Conservation (phyloP, 2,113 vertebrate species). For the Ameiurus melas region DNA sequence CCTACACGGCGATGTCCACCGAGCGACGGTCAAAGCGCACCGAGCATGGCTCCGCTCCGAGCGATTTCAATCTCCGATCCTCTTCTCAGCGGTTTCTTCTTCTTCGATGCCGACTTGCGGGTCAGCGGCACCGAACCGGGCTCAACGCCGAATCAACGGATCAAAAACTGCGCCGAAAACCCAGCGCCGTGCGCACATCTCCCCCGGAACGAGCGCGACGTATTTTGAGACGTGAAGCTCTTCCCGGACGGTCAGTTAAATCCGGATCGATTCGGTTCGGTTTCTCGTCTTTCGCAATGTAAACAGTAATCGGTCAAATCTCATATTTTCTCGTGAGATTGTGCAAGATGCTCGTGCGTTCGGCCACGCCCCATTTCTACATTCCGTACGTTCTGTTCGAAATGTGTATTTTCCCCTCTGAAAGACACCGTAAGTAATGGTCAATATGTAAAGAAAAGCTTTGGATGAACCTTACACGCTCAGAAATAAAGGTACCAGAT, state of each 20-base stretch:
- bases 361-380: slow-evolving; percentile 67
- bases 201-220: slow-evolving; percentile 49
- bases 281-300: slow-evolving; percentile 74
- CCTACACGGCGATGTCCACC: slow-evolving; percentile 49
- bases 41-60: slow-evolving; percentile 31
- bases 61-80: slow-evolving; percentile 8
- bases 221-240: slow-evolving; percentile 57
- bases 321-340: slow-evolving; percentile 80
- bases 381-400: slow-evolving; percentile 50
- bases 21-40: slow-evolving; percentile 64
- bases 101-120: slow-evolving; percentile 44
- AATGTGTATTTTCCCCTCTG: background rate
- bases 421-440: background rate
- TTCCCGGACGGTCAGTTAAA: slow-evolving; percentile 60
- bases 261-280: slow-evolving; percentile 78
- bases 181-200: slow-evolving; percentile 49
- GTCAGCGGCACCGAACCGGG: slow-evolving; percentile 57
- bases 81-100: slow-evolving; percentile 5
- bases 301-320: slow-evolving; percentile 80
- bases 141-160: slow-evolving; percentile 53
- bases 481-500: background rate
- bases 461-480: background rate
- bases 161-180: slow-evolving; percentile 63
- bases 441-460: background rate
- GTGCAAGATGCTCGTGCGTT: slow-evolving; percentile 64